A percentile compares a stretch with the other conserved stretches of the same genome.
Evolutionary conservation across 2,113 vertebrate species (phyloP).

Genomic region (Aythya baeri): DNA sequence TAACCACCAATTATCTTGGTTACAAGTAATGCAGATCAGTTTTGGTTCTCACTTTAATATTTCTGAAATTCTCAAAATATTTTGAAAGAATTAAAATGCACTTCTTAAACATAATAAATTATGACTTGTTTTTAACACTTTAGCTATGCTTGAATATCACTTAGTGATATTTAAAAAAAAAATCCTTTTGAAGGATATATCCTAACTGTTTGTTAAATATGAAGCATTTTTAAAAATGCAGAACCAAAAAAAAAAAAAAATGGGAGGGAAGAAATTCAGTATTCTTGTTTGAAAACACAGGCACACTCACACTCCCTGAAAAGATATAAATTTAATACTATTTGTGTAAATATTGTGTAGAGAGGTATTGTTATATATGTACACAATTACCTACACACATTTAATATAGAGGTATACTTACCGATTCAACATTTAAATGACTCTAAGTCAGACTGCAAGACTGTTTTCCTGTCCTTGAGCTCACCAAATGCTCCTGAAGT

Average conservation of each 20-base stretch:
- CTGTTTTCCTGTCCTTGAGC: conserved; percentile 4
- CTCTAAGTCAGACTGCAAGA: not conserved
- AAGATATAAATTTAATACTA: not conserved
- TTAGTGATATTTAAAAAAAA: not conserved
- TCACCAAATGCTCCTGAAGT: not conserved
- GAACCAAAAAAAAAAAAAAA: not conserved
- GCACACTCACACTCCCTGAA: not conserved
- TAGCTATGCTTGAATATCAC: not conserved
- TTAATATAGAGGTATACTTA: not conserved
- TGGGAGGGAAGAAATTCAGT: not conserved
- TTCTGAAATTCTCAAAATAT: not conserved
- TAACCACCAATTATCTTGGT: not conserved
- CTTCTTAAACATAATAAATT: not conserved
- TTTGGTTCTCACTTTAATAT: not conserved
- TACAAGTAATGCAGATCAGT: not conserved
- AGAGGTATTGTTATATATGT: not conserved
- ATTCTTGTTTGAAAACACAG: not conserved
- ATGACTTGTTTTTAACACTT: not conserved
- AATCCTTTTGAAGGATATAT: not conserved
- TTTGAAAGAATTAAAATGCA: not conserved
- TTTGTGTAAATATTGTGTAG: not conserved
- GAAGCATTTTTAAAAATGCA: not conserved
- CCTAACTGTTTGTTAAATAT: not conserved
- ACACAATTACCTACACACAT: not conserved
- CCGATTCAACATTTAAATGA: not conserved